Evolutionary conservation across 2,888 invertebrate genomes (phyloP), one percentile per base, ranked within the genome.

Genomic region (Parasteatoda lunata): DNA sequence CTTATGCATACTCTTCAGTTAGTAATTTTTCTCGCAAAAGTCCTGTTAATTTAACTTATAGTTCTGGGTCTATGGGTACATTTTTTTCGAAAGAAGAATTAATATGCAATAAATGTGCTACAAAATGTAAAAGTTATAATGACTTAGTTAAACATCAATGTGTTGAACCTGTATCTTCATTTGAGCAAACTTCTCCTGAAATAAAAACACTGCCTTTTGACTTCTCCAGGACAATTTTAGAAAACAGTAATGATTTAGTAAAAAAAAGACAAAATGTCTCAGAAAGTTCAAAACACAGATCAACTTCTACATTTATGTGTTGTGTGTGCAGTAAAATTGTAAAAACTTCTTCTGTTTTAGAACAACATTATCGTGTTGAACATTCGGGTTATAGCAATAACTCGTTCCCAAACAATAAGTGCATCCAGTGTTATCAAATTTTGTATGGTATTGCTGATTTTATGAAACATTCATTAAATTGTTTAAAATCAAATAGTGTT

Each of bases 391-490:
- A 48, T 65, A 66, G 11, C n/a, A 48, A 66, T 9, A 83, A 71
- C 11, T 52, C 77, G 47, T 47, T 64, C 8, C 15, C 70, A 30
- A 83, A 64, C 47, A 65, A 51, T 47, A 51, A 51, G 13, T 83
- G 83, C 54, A 71, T 48, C 13, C 77, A 66, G n/a, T 83, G 83
- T 65, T 59, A 75, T 15, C 15, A 45, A 47, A 80, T 49, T 15
- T 86, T 86, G 15, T 65, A n/a, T 66, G 71, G 71, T 66, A 66
- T 52, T n/a, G 65, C 48, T 47, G 85, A 86, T 48, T 80, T 65
- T 66, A 59, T 71, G n/a, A 80, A 72, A 30, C 85, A 86, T 72
- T 77, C 76, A 80, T 11, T 76, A 48, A 85, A 45, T 48, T 85
- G 85, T 76, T 59, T 52, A 11, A 76, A 48, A 13, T 11, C 75